Conservation (phyloP, 2,888 invertebrate species). For the Drepanosiphum platanoidis region DNA sequence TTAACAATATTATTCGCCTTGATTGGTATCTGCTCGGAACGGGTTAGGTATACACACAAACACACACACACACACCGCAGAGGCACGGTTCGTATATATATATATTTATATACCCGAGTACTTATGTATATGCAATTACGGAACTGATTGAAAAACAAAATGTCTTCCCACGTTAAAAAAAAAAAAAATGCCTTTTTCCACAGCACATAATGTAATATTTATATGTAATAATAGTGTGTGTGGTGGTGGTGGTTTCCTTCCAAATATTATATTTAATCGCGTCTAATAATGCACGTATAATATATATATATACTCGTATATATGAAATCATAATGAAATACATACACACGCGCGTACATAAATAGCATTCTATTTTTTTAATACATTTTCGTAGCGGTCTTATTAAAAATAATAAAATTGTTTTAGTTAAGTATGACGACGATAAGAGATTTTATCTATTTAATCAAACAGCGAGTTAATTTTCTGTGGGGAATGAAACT, state of each 20-base stretch:
- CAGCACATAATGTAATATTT: neutral
- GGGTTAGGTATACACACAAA: slow-evolving; percentile 21
- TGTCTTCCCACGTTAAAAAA: slow-evolving; percentile 54
- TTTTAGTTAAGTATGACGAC: slow-evolving; percentile 5
- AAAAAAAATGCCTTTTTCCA: slow-evolving; percentile 21
- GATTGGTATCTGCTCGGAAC: slow-evolving; percentile 53
- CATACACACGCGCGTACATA: neutral
- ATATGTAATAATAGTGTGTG: neutral
- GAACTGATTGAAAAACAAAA: slow-evolving; percentile 57
- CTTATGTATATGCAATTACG: slow-evolving; percentile 13
- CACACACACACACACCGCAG: neutral
- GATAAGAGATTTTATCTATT: slow-evolving; percentile 29
- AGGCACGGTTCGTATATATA: slow-evolving; percentile 7
- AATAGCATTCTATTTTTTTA: neutral
- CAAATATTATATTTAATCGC: neutral
- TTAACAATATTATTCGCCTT: slow-evolving; percentile 56
- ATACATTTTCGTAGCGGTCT: slow-evolving; percentile 7
- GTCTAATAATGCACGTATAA: too few relatives aligned
- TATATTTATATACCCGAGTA: neutral
- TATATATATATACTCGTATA: neutral
- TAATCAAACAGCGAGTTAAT: slow-evolving; percentile 37
- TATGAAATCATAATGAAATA: slow-evolving; percentile 7
- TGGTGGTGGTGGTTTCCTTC: slow-evolving; percentile 13
- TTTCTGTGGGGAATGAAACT: neutral
- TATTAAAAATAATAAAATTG: slow-evolving; percentile 29